Evolutionary conservation across 2,113 vertebrate species (phyloP).

Genomic region (Ammodytes dubius): DNA sequence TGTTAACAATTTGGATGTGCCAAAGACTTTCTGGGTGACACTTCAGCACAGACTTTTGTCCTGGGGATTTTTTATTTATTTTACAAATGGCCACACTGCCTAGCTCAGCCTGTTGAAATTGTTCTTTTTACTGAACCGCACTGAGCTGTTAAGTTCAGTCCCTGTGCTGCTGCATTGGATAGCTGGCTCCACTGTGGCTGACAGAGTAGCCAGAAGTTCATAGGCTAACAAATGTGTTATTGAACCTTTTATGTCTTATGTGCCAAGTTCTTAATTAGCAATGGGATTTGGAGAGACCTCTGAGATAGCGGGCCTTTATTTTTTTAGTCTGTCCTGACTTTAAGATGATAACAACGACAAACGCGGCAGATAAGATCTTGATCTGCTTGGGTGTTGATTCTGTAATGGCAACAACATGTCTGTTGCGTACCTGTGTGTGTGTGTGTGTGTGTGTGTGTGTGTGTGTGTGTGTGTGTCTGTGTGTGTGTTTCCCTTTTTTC

Average conservation of each 20-base stretch:
- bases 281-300: background rate
- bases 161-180: background rate
- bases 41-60: background rate
- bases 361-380: background rate
- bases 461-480: constrained; percentile 13
- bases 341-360: background rate
- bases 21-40: too few relatives aligned
- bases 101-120: too few relatives aligned
- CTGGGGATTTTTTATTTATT: too few relatives aligned
- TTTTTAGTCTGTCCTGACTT: background rate
- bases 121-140: background rate
- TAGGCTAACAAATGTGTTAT: background rate
- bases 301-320: background rate
- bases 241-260: background rate
- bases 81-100: too few relatives aligned
- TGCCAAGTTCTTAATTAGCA: background rate
- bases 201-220: background rate
- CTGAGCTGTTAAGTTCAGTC: background rate
- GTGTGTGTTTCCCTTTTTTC: constrained; percentile 1
- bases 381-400: background rate
- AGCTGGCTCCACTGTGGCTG: background rate
- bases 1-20: too few relatives aligned
- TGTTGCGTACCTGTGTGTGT: background rate
- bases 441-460: constrained; percentile 5
- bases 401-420: background rate